A percentile compares a stretch with the other conserved stretches of the same genome.
phyloP scores from a whole-genome alignment of 2,888 invertebrate species.

The Drosophila anceps region DNA sequence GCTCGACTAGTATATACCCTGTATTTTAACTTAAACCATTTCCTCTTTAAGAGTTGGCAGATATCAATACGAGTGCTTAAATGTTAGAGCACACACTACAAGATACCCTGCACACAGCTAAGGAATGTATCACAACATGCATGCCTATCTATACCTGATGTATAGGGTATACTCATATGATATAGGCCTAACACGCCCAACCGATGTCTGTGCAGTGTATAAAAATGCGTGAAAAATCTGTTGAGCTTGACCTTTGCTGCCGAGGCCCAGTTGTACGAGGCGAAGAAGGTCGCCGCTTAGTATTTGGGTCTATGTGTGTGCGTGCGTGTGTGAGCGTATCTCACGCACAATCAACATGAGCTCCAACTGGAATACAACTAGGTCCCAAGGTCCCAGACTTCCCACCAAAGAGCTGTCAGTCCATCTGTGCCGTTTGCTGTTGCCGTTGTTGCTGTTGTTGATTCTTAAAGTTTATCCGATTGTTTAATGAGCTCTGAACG shows the following conservation, averaged over 20 bases:
- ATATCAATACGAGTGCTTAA: no score
- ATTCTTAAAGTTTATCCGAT: conserved; percentile 71
- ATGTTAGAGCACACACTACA: no score
- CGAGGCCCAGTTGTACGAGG: neutral
- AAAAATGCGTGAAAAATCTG: conserved; percentile 12
- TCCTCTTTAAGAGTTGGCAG: neutral
- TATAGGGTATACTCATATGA: conserved; percentile 2
- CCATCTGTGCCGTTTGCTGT: conserved; percentile 46
- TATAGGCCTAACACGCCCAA: neutral
- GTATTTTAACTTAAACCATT: no score
- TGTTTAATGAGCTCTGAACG: conserved; percentile 74
- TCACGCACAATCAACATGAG: conserved; percentile 55
- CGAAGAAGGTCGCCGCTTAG: neutral
- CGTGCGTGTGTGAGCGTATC: conserved; percentile 35
- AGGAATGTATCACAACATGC: neutral
- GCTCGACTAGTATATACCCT: neutral
- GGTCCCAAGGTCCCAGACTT: conserved; percentile 28
- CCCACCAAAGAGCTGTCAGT: conserved; percentile 44
- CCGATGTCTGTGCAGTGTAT: conserved; percentile 24
- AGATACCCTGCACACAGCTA: neutral
- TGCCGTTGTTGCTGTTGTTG: conserved; percentile 37
- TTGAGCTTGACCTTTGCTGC: conserved; percentile 31
- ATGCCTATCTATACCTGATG: neutral
- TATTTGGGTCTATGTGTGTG: conserved; percentile 1
- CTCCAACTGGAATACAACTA: conserved; percentile 20